Base-by-base conservation (phyloP, 2,888 invertebrate species). In the Caradrina clavipalpis region DNA sequence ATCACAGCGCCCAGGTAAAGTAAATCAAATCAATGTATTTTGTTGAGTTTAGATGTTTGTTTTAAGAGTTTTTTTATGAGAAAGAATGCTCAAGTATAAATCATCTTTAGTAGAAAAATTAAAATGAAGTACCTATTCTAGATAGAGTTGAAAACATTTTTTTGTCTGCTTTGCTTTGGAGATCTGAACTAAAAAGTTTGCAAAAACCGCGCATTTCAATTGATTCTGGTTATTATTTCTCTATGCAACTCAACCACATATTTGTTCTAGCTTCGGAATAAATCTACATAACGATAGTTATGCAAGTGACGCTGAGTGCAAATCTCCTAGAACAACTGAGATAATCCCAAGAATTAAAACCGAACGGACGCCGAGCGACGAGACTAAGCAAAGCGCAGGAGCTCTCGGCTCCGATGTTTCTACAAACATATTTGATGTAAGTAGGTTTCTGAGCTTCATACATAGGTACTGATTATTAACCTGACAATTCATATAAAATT, bases 341-440 rank as follows among this genome's bases (percentile, higher is more conserved):
- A 76, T 76, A 79, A 81, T 81, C 69, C 72, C 54, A 73, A 76
- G 69, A 83, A 81, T 78, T 76, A 74, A 73, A 73, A 73, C 57
- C 31, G 61, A 64, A 49, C 68, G 49, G 55, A 39, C 62, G 56
- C 45, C 56, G 57, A 49, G 56, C 42, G 39, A 31, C 26, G 45
- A 47, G 50, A 31, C 57, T 57, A 49, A 55, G 13, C n/a, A 21
- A 42, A 45, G 26, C 22, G 17, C 45, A 57, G 19, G n/a, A 57
- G 13, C 55, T 51, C 26, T 17, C 6, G 45, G 51, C 22, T 55
- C 21, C 26, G 21, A 49, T 70, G 21, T 58, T 45, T 51, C 51
- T 39, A 61, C 45, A 21, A 56, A 42, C 22, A 55, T 19, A 19
- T 31, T 22, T 31, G 45, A 51, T 21, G 2, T 59, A 26, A 26